Evolutionary conservation across 2,888 invertebrate genomes (phyloP), one percentile per base, ranked within the genome.

Genomic region (Drosophila niveifrons): DNA sequence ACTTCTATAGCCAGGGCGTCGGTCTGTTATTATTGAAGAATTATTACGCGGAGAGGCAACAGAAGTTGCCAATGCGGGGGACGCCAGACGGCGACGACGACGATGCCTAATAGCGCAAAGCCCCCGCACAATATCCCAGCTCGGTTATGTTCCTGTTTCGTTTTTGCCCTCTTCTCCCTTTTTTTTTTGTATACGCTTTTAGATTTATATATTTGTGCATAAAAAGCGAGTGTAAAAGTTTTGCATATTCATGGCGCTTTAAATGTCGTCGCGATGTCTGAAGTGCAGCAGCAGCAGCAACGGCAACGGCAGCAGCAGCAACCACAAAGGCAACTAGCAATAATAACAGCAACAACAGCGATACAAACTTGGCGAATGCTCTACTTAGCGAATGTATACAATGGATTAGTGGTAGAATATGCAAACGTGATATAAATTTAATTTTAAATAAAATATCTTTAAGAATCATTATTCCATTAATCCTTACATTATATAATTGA

Each of bases 181-280:
- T 47, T 57, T 36, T 36, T 48, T 64, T 36, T 36, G 46, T 64
- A 31, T 23, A 23, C 23, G 44, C 46, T 59, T 70, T 65, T 79
- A 72, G 68, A 80, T 70, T 69, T 71, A 73, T 80, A 77, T 65
- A 72, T 76, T 78, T 78, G 78, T 78, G 75, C 71, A 86, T 78
- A 83, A 81, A 85, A 81, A 82, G 71, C 59, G 78, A 86, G 81
- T 83, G 81, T 73, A 86, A 87, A 88, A 87, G 77, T 82, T 88
- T 88, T 88, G 78, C 82, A 89, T 88, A 88, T 88, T 89, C 88
- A 88, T 88, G 86, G 75, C 77, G 81, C 85, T 87, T 87, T 85
- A 84, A 85, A 85, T 82, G 81, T 86, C 80, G 84, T 80, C 85
- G 82, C 84, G 51, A 67, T 63, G 85, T 83, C 84, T 82, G 84